Base-by-base conservation (phyloP, 2,113 vertebrate genomes). In the Lipotes vexillifer region DNA sequence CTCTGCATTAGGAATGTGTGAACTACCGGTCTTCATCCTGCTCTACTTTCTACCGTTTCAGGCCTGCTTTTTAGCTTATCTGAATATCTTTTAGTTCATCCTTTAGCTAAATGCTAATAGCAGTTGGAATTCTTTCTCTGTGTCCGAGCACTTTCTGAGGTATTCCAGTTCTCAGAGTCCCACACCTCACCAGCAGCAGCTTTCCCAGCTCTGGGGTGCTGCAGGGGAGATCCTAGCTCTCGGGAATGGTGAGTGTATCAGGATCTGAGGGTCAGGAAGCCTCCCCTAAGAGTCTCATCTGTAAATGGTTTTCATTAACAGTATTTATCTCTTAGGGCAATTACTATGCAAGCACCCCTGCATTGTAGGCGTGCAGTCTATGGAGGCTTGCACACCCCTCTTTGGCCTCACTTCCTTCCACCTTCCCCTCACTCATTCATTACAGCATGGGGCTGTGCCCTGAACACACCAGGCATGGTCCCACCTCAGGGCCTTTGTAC, bases 251-350 rank as follows among this genome's bases (percentile, higher is more conserved):
- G 3, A 20, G 20, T 82, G 17, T 46, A 65, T 49, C 72, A 93
- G 57, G 46, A 72, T n/a, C 52, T 6, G 29, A 83, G 66, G 41
- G 61, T 52, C 17, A 49, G 44, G 36, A 46, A 57, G 17, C 36
- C 31, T 41, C 36, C 15, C 4, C 12, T 6, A 46, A 57, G 38
- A 75, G 49, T 69, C 59, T 38, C 69, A 52, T 38, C 14, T 63
- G 13, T 46, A 78, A 57, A 55, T 59, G 46, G 29, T 90, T 90
- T 90, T 68, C 66, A 86, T 20, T 44, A 96, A 83, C 2, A 75
- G 49, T 52, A 7, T 27, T 18, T 72, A 38, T 2, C 27, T 74
- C 65, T 71, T 44, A 46, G 41, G 25, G n/a, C 52, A 57, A 12
- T 57, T 36, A 36, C 33, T 80, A 5, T 36, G 33, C 2, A 57